These are phyloP conservation scores for Salvelinus fontinalis DNA, from an alignment of 2,113 vertebrate species.

Conservation along the genomic window DNA sequence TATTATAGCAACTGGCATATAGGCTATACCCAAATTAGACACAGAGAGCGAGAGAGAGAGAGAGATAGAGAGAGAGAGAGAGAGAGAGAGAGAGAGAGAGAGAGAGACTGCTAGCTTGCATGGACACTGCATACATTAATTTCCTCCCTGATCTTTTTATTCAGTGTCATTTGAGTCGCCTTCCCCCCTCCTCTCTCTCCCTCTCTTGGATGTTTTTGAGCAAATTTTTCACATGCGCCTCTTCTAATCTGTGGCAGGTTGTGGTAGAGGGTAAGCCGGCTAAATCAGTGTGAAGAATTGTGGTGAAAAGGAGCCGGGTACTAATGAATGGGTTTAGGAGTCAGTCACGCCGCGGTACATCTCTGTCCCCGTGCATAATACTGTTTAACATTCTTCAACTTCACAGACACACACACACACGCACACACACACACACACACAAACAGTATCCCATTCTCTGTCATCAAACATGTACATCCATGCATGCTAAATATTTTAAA, in stretches of 20 bases:
- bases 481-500: slow-evolving; percentile 56
- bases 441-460: not conserved
- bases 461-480: slow-evolving; percentile 62
- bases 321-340: slow-evolving; percentile 90
- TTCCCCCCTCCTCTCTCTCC: slow-evolving; percentile 48
- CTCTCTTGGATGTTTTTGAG: slow-evolving; percentile 59
- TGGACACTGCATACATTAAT: slow-evolving; percentile 5
- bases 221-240: slow-evolving; percentile 78
- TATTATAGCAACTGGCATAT: slow-evolving; percentile 38
- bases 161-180: slow-evolving; percentile 25
- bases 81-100: too few relatives aligned
- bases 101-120: slow-evolving; percentile 5
- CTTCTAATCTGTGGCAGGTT: slow-evolving; percentile 60
- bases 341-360: slow-evolving; percentile 87
- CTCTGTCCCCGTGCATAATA: slow-evolving; percentile 82
- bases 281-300: slow-evolving; percentile 87
- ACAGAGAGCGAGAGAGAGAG: not conserved
- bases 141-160: slow-evolving; percentile 33
- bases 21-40: slow-evolving; percentile 28
- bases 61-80: too few relatives aligned
- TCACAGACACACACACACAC: slow-evolving; percentile 1
- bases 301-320: slow-evolving; percentile 80
- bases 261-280: slow-evolving; percentile 64
- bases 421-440: not conserved
- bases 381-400: slow-evolving; percentile 74